Evolutionary conservation across 1,140 invertebrate species (phyloP).

Genomic region (Pollicipes pollicipes): DNA sequence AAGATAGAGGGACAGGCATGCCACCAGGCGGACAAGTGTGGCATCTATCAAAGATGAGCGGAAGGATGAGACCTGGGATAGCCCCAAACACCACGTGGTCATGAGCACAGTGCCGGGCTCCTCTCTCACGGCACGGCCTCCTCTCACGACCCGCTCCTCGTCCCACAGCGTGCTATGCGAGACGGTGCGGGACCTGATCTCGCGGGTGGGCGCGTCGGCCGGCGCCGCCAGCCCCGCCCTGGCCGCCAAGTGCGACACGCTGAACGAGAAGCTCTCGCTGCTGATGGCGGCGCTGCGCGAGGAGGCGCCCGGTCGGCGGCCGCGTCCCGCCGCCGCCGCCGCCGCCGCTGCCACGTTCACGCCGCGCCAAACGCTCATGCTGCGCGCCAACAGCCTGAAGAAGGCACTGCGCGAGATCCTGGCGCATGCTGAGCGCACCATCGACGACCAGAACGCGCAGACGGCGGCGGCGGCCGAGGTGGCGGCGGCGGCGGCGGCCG

Average conservation of each 20-base stretch:
- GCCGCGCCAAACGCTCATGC: not conserved
- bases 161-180: slow-evolving; percentile 48
- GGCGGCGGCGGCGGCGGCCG: not conserved
- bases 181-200: slow-evolving; percentile 57
- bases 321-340: not conserved
- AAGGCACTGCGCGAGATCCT: slow-evolving; percentile 64
- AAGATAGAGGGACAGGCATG: too few relatives aligned
- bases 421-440: slow-evolving; percentile 52
- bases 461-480: not conserved
- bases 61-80: too few relatives aligned
- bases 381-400: slow-evolving; percentile 60
- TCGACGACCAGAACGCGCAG: slow-evolving; percentile 32
- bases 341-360: not conserved
- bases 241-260: slow-evolving; percentile 45
- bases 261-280: slow-evolving; percentile 57
- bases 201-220: slow-evolving; percentile 31
- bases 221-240: slow-evolving; percentile 29
- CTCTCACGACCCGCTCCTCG: too few relatives aligned
- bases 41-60: too few relatives aligned
- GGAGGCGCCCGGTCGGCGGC: slow-evolving; percentile 30
- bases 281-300: slow-evolving; percentile 51
- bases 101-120: too few relatives aligned
- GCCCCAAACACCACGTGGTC: too few relatives aligned
- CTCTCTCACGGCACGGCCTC: too few relatives aligned
- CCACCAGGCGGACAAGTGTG: too few relatives aligned